Evolutionary conservation across 37 sponge, comb jelly and placozoan species (phyloP), one percentile per base, ranked within the genome.

Genomic region (Hexactinellida sp.): DNA sequence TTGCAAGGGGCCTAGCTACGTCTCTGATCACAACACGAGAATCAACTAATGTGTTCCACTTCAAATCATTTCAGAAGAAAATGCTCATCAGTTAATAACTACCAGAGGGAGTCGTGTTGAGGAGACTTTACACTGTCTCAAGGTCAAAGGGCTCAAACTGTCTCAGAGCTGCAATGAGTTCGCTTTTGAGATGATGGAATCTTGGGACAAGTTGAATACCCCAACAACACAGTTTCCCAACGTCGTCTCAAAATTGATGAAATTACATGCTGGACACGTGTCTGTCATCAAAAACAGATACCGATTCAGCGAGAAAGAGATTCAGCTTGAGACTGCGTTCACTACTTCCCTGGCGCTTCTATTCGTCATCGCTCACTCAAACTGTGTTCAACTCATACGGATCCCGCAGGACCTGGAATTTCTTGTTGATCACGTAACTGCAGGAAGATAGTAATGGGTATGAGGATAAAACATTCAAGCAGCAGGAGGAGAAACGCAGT

Each of bases 321-420:
- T 21, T 28, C 76, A 63, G 76, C 76, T 63, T 63, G 76, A 63
- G 76, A 63, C 76, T 63, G 32, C 76, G 76, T 63, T 63, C 76
- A 63, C 21, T 63, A 25, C 76, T 63, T 63, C 76, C 76, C 25
- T 63, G 76, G 32, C 13, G 76, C 21, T 63, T 63, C 76, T 63
- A 63, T 63, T 63, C 76, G 30, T 21, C 25, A 63, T 63, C 76
- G 32, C 76, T 63, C 76, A 63, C 76, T 63, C 34, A 63, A 23
- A 63, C 76, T 63, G 76, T 41, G 47, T 63, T 63, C 76, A 63
- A 63, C 76, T 63, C 76, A 63, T 63, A 23, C 76, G 34, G 30
- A 63, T 63, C 30, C 76, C 76, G 30, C 76, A 63, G 76, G 76
- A 63, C 30, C 76, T 63, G 76, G 76, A 63, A 28, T 63, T 63